Evolutionary conservation across 1,140 invertebrate genomes (phyloP).

Genomic region (Brachionus sp.): DNA sequence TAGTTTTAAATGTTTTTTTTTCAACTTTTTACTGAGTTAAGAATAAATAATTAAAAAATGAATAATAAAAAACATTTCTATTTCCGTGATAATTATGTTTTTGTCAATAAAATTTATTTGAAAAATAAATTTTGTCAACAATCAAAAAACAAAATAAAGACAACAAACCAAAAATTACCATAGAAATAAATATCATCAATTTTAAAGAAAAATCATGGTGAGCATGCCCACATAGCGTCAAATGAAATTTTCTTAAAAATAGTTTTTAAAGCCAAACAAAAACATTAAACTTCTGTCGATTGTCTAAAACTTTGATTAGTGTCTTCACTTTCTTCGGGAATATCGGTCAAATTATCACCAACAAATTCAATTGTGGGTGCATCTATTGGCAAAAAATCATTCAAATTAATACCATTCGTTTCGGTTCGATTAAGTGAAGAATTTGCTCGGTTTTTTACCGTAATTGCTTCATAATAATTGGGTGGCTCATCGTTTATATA

Average conservation of each 20-base stretch:
- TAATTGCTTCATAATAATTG: constrained; percentile 17
- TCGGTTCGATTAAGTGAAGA: background rate
- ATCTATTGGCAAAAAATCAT: constrained; percentile 12
- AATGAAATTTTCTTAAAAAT: background rate
- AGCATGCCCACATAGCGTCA: background rate
- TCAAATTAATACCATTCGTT: background rate
- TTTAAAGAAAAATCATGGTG: background rate
- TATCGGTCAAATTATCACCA: background rate
- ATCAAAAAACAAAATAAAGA: background rate
- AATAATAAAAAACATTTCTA: background rate
- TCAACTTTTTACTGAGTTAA: background rate
- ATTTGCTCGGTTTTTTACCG: background rate
- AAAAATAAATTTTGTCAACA: background rate
- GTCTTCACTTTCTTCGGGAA: constrained; percentile 1
- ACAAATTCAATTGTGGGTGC: background rate
- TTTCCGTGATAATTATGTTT: background rate
- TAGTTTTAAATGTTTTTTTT: background rate
- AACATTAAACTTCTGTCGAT: background rate
- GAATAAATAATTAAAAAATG: background rate
- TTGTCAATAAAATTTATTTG: background rate
- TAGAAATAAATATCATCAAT: background rate
- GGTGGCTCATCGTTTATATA: constrained; percentile 29
- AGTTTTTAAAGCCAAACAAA: background rate
- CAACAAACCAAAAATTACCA: background rate
- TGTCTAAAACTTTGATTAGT: background rate